These are phyloP conservation scores for Nyleta sp. DNA, from an alignment of 2,888 invertebrate species.

Conservation along the genomic window DNA sequence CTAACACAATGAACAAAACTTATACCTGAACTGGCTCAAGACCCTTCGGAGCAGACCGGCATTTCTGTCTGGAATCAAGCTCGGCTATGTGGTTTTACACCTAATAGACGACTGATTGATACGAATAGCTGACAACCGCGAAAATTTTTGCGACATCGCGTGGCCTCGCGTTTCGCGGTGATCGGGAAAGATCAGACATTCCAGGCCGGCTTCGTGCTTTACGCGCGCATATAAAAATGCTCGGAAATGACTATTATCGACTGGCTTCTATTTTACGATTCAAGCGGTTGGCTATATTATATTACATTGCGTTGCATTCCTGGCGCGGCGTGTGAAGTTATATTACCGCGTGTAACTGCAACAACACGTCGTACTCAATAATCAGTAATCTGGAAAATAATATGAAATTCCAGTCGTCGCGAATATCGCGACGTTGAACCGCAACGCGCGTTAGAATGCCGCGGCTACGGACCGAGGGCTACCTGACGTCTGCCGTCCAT, in stretches of 20 bases:
- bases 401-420: constrained; percentile 63
- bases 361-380: constrained; percentile 62
- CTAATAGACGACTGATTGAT: constrained; percentile 71
- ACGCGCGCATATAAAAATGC: constrained; percentile 53
- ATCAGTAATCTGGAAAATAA: constrained; percentile 67
- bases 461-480: constrained; percentile 24
- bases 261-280: constrained; percentile 64
- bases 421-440: constrained; percentile 53
- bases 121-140: constrained; percentile 69
- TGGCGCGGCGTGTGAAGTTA: constrained; percentile 62
- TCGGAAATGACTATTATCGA: constrained; percentile 63
- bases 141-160: constrained; percentile 72
- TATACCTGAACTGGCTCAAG: too few relatives aligned
- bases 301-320: constrained; percentile 61
- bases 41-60: background rate
- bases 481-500: constrained; percentile 26
- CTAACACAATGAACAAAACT: too few relatives aligned
- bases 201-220: constrained; percentile 49
- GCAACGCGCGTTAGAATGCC: constrained; percentile 39
- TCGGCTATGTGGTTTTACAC: constrained; percentile 71
- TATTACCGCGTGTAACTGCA: constrained; percentile 62
- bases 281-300: constrained; percentile 54
- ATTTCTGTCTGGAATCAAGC: constrained; percentile 3
- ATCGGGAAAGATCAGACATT: constrained; percentile 58
- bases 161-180: constrained; percentile 64